Base-by-base conservation (phyloP, 2,888 invertebrate genomes). In the Rugalucina vietnamica region DNA sequence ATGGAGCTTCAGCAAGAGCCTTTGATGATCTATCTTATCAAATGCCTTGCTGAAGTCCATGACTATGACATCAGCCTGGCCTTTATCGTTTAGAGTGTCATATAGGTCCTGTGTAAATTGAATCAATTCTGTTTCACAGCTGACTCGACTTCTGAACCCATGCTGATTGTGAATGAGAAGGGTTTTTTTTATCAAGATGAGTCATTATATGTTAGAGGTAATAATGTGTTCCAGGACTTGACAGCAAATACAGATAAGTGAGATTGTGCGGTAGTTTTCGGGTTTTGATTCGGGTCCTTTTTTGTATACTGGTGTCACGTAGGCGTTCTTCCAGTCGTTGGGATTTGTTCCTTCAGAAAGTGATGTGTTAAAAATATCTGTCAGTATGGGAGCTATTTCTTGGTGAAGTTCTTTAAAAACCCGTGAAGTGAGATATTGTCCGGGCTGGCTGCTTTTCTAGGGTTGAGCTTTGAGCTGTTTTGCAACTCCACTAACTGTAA, bases 391-490 rank as follows among this genome's bases (percentile, higher is more conserved):
- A 21, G 12, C 10, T 5, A 54, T 54, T 54, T 54, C 54, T 12
- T 10, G 4, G 21, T 18, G 54, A 21, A 54, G 54, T 54, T 54
- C 54, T n/a, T 54, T 54, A 4, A 54, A 24, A 54, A 54, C n/a
- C 4, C 18, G 34, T 5, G 76, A 72, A 18, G n/a, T n/a, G 54
- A 72, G 18, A 76, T 76, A 54, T n/a, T n/a, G n/a, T 54, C 54
- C n/a, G 54, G n/a, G 12, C 54, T 24, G n/a, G 54, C 10, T n/a
- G n/a, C 54, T n/a, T 12, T 54, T 21, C 54, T 24, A 54, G 54
- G 54, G 54, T 54, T 54, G 12, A 54, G 54, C 14, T 54, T 54
- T 14, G 21, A 12, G 54, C n/a, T 54, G 54, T n/a, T 54, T 54
- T n/a, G 54, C 54, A n/a, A n/a, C 54, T 4, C 54, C 54, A 54